A percentile compares a stretch with the other conserved stretches of the same genome.
Conservation (phyloP, 2,888 invertebrate species). For the Euplagia quadripunctaria region DNA sequence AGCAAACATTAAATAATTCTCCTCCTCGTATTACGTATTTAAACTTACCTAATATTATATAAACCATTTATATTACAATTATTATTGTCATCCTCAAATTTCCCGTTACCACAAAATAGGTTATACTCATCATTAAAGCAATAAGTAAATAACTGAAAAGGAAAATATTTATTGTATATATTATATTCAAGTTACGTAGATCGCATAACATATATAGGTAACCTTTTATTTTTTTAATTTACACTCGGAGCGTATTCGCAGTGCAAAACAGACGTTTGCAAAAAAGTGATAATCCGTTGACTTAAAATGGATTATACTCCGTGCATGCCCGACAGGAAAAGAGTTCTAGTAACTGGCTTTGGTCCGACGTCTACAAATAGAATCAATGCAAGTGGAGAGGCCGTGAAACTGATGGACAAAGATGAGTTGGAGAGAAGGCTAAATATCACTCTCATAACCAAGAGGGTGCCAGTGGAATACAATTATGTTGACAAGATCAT, state of each 20-base stretch:
- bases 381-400: slow-evolving; percentile 95
- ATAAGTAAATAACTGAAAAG: neutral
- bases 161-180: slow-evolving; percentile 27
- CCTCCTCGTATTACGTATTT: too few species aligned
- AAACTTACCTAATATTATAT: too few species aligned
- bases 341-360: slow-evolving; percentile 90
- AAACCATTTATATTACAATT: neutral
- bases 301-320: slow-evolving; percentile 4
- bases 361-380: slow-evolving; percentile 89
- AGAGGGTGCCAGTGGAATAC: slow-evolving; percentile 16
- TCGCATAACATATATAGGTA: neutral
- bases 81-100: neutral
- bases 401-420: slow-evolving; percentile 89
- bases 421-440: slow-evolving; percentile 51
- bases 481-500: slow-evolving; percentile 10
- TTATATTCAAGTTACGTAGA: neutral
- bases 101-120: neutral
- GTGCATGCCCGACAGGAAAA: neutral
- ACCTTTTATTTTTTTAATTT: slow-evolving; percentile 55
- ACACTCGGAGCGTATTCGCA: neutral
- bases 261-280: neutral
- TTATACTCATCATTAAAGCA: neutral
- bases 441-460: slow-evolving; percentile 11
- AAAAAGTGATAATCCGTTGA: neutral
- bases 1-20: neutral